Base-by-base conservation (phyloP, 2,888 invertebrate genomes). In the Caenorhabditis sp. region DNA sequence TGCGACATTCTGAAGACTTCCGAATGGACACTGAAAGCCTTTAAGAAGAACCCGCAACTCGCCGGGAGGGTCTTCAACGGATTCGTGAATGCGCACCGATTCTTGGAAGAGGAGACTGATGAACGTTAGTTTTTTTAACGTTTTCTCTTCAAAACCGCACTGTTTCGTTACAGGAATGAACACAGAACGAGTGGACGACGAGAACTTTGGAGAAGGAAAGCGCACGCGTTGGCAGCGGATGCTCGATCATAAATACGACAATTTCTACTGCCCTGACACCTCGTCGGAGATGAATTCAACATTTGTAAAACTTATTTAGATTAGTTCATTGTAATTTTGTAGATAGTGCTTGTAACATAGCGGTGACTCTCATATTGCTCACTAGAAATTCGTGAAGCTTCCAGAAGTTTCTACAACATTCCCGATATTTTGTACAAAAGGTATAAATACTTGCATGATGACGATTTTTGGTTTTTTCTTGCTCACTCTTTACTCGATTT, bases 201-300 rank as follows among this genome's bases (percentile, higher is more conserved):
- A 37, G 44, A 24, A 44, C 11, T 61, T 61, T 24, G 44, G 61
- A 40, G 37, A 24, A 18, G 40, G 40, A 20, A 18, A 4, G 26
- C 4, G 40, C 40, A 24, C 37, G 32, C 47, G 18, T 18, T 47
- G 47, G 47, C 20, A 61, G n/a, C 22, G 61, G 24, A 4, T 24
- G 24, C 22, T 61, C 13, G 61, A 61, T 24, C 61, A 61, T 15
- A 3, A 20, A 22, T 61, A 61, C 37, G 61, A 47, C 47, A 61
- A 24, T 9, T 37, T 44, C 32, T 40, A 47, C 9, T 2, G 18
- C 18, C 8, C 47, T 2, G 18, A 47, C 3, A 5, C n/a, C 3
- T 47, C 47, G 18, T 4, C 20, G 26, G 58, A 47, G 47, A 47
- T 47, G 18, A 47, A 11, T 18, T n/a, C n/a, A n/a, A 47, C 47